These are phyloP conservation scores for Chloromyia formosa DNA, from an alignment of 2,888 invertebrate species.

Conservation along the genomic window DNA sequence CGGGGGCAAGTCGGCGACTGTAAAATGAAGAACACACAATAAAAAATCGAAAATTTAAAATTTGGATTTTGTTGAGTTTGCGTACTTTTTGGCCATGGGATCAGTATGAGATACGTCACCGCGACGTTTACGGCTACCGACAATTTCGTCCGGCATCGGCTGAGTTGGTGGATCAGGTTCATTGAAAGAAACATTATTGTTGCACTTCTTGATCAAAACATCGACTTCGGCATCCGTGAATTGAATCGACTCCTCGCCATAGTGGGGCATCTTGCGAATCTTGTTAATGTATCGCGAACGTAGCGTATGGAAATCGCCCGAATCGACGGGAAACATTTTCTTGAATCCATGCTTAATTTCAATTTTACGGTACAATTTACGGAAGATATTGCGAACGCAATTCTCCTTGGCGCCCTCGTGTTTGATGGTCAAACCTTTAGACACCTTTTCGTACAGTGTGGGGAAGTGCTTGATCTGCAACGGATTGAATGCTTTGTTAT, in stretches of 20 bases:
- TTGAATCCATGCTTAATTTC: slow-evolving; percentile 48
- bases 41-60: no score
- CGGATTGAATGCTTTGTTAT: no score
- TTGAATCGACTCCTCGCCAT: slow-evolving; percentile 46
- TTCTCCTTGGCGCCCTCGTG: not conserved
- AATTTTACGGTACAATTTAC: slow-evolving; percentile 50
- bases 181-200: slow-evolving; percentile 46
- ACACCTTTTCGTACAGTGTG: slow-evolving; percentile 45
- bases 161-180: slow-evolving; percentile 44
- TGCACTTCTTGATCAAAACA: slow-evolving; percentile 44
- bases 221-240: slow-evolving; percentile 45
- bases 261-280: slow-evolving; percentile 40
- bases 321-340: slow-evolving; percentile 43
- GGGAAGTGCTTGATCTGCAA: slow-evolving; percentile 48
- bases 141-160: not conserved
- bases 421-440: not conserved
- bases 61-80: no score
- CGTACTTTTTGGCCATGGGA: no score
- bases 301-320: slow-evolving; percentile 44
- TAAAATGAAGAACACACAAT: not conserved
- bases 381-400: slow-evolving; percentile 45
- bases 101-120: not conserved
- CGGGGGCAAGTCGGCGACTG: not conserved
- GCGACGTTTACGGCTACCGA: slow-evolving; percentile 1
- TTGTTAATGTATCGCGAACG: slow-evolving; percentile 38